Percentiles rank a stretch among this genome's conserved stretches.
phyloP scores from a whole-genome alignment of 2,888 invertebrate genomes.

The Strigamia maritima region DNA sequence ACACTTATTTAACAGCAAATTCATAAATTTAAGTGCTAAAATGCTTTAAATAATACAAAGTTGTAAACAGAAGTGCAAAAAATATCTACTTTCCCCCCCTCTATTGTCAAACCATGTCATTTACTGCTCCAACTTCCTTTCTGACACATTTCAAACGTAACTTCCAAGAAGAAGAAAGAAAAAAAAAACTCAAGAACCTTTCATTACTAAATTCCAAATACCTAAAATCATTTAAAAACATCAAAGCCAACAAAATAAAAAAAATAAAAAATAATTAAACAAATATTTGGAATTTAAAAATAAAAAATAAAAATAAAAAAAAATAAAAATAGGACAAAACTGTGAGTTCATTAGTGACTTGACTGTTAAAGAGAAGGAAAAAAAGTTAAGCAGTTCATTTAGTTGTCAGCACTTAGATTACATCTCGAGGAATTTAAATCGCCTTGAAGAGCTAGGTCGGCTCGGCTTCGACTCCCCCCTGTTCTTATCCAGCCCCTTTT shows the following conservation, averaged over 20 bases:
- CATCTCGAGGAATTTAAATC: neutral
- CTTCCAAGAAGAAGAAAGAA: neutral
- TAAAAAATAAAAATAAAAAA: too few relatives aligned
- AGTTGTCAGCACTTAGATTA: conserved; percentile 29
- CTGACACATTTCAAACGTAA: neutral
- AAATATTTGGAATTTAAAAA: too few relatives aligned
- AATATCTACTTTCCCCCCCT: neutral
- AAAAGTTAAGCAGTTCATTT: conserved; percentile 1
- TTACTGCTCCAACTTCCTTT: neutral
- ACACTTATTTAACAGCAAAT: too few relatives aligned
- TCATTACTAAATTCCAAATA: neutral
- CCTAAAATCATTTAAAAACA: neutral
- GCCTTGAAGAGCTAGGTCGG: neutral
- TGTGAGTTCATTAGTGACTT: neutral
- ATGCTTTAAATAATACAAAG: neutral
- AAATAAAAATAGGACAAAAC: neutral
- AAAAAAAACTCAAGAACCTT: neutral
- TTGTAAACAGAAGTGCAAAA: neutral
- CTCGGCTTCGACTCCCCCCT: conserved; percentile 6
- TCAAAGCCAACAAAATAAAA: neutral
- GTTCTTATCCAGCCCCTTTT: conserved; percentile 27
- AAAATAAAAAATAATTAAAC: neutral
- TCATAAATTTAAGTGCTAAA: too few relatives aligned
- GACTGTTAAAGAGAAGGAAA: neutral
- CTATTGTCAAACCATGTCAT: neutral